A percentile compares a stretch with the other conserved stretches of the same genome.
Evolutionary conservation across 2,888 invertebrate species (phyloP).

Genomic region (Pyrgus malvae): DNA sequence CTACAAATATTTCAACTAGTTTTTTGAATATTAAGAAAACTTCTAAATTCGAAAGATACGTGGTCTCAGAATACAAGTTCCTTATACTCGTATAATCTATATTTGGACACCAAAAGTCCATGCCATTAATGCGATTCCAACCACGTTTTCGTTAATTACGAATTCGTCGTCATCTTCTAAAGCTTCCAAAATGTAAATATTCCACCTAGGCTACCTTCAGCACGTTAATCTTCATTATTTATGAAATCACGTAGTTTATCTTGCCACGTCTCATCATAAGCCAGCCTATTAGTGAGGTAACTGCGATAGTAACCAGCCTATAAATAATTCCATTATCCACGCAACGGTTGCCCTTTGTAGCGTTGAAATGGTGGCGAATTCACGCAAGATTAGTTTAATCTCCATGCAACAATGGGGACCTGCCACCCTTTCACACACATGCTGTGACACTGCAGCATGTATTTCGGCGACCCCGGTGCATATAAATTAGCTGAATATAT

Average conservation of each 20-base stretch:
- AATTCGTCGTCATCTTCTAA: too few species aligned
- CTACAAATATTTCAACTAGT: too few species aligned
- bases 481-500: background rate
- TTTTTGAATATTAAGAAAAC: too few species aligned
- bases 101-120: too few species aligned
- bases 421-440: background rate
- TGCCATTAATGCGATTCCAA: too few species aligned
- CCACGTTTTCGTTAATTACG: too few species aligned
- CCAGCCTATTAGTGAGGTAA: background rate
- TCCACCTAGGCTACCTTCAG: too few species aligned
- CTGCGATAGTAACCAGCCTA: background rate
- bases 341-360: background rate
- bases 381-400: conserved; percentile 5
- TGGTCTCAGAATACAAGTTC: too few species aligned
- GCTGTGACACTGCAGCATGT: background rate
- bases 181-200: too few species aligned
- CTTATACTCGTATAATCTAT: too few species aligned
- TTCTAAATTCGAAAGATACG: too few species aligned
- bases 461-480: background rate
- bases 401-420: background rate
- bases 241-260: background rate
- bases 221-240: background rate
- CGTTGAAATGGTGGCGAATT: conserved; percentile 14
- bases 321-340: background rate
- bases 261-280: background rate